phyloP scores from a whole-genome alignment of 2,888 invertebrate genomes.

The Tineola bisselliella region DNA sequence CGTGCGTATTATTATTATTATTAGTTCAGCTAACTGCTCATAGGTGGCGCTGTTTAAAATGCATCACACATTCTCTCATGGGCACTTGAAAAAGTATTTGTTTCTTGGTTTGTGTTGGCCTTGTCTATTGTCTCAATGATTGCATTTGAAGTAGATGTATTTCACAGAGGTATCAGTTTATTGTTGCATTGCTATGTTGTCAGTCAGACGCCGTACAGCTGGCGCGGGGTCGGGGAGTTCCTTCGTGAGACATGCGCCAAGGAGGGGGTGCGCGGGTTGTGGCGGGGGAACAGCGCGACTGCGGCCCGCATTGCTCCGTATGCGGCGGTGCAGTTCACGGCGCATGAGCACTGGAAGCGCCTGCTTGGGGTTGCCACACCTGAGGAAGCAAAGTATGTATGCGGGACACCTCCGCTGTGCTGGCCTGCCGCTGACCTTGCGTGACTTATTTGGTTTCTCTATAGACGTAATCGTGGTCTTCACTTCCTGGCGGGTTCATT shows the following conservation, averaged over 20 bases:
- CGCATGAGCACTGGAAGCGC: constrained; percentile 97
- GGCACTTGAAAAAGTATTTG: too few relatives aligned
- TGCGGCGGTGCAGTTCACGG: constrained; percentile 96
- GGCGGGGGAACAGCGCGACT: constrained; percentile 98
- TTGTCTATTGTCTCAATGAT: too few relatives aligned
- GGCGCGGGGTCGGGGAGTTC: constrained; percentile 75
- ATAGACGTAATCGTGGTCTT: constrained; percentile 39
- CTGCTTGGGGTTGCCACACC: constrained; percentile 76
- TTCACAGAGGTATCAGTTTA: too few relatives aligned
- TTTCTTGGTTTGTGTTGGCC: too few relatives aligned
- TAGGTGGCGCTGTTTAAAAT: too few relatives aligned
- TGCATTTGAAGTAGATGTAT: too few relatives aligned
- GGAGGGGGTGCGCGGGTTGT: constrained; percentile 86
- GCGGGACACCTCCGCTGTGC: not conserved
- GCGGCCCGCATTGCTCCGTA: constrained; percentile 98
- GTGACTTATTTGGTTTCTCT: too few relatives aligned
- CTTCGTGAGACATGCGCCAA: constrained; percentile 72
- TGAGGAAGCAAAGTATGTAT: constrained; percentile 33
- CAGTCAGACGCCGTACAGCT: constrained; percentile 76
- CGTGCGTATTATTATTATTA: constrained; percentile 46
- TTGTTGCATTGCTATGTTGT: not conserved
- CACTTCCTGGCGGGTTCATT: constrained; percentile 91
- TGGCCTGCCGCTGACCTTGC: too few relatives aligned
- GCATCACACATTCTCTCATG: too few relatives aligned
- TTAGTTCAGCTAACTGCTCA: too few relatives aligned